A percentile compares a stretch with the other conserved stretches of the same genome.
phyloP scores from a whole-genome alignment of 2,888 invertebrate genomes.

The Chrysodeixis includens region DNA sequence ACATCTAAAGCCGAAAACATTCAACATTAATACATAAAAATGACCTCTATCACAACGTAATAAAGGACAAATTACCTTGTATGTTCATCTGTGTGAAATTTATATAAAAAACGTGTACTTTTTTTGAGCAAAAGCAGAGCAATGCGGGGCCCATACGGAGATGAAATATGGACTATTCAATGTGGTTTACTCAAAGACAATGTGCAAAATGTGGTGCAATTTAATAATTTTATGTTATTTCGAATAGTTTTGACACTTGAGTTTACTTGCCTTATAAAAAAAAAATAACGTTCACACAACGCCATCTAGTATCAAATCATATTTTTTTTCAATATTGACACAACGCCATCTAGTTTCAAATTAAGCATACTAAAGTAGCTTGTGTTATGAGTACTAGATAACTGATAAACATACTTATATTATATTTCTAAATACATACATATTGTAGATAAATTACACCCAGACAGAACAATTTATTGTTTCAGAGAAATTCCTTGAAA shows the following conservation, averaged over 20 bases:
- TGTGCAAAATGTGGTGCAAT: neutral
- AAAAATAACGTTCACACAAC: too few relatives aligned
- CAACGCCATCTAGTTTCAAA: too few relatives aligned
- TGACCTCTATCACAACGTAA: accelerated
- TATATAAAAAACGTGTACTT: conserved; percentile 26
- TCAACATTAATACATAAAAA: neutral
- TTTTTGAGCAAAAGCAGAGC: conserved; percentile 37
- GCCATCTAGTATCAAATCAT: too few relatives aligned
- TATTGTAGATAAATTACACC: too few relatives aligned
- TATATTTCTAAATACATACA: too few relatives aligned
- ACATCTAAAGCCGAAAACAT: conserved; percentile 54
- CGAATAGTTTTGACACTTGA: neutral
- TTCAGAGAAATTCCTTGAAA: too few relatives aligned
- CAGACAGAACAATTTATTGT: too few relatives aligned
- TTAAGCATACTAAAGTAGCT: too few relatives aligned
- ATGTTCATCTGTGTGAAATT: conserved; percentile 16
- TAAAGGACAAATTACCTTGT: conserved; percentile 9
- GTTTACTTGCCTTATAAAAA: neutral
- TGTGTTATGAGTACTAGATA: too few relatives aligned
- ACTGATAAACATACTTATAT: too few relatives aligned
- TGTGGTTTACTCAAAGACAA: conserved; percentile 30
- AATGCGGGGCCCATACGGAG: conserved; percentile 52
- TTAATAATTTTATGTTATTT: neutral
- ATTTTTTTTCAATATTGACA: too few relatives aligned
- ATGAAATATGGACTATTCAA: conserved; percentile 27